Base-by-base conservation (phyloP, 1,140 invertebrate genomes). In the Delia radicum region DNA sequence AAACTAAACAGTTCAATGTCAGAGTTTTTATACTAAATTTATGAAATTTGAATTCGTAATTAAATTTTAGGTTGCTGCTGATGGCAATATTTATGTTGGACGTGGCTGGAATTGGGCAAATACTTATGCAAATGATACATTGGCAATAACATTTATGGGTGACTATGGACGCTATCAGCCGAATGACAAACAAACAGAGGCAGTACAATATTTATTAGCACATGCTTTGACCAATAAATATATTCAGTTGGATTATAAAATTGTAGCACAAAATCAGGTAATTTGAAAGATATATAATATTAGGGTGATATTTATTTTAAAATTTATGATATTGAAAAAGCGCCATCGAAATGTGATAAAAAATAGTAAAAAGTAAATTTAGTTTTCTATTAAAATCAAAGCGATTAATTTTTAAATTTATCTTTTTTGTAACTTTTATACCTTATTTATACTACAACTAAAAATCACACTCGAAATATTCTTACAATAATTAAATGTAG, bases 1-100 rank as follows among this genome's bases (percentile, higher is more conserved):
- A 0, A 42, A 42, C 6, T 7, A 55, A 7, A 55, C 33, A 13
- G 3, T 37, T 37, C 8, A 10, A 3, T 37, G 33, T 37, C 1
- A 37, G 13, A 37, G 8, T 37, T 7, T 37, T 1, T 37, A n/a
- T n/a, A n/a, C n/a, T n/a, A n/a, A n/a, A n/a, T n/a, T n/a, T n/a
- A n/a, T n/a, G n/a, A n/a, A n/a, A n/a, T n/a, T n/a, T n/a, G n/a
- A n/a, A n/a, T n/a, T n/a, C n/a, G n/a, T n/a, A n/a, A n/a, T n/a
- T n/a, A n/a, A n/a, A n/a, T n/a, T n/a, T n/a, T n/a, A 91, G 72
- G 87, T 91, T 18, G 91, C 90, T 3, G 88, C 89, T 13, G 91
- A 92, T 79, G 90, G 89, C 2, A 87, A 87, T n/a, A 86, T 90
- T 10, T 92, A 91, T 79, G 88, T 89, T 74, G 91, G 89, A 15